Evolutionary conservation across 2,113 vertebrate genomes (phyloP).

Genomic region (Pteruthius melanotis): DNA sequence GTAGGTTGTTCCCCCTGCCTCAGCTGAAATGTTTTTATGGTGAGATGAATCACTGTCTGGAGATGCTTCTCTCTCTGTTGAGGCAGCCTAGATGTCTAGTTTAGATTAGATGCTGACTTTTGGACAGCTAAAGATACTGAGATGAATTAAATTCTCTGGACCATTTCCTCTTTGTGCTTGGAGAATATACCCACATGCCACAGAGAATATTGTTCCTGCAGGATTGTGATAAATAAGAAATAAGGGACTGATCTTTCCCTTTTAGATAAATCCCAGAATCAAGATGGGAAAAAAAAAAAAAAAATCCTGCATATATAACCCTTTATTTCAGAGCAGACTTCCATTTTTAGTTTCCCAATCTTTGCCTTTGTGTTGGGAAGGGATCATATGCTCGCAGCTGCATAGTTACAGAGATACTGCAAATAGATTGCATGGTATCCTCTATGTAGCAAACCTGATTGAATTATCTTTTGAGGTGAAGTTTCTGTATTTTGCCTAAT

Average conservation of each 20-base stretch:
- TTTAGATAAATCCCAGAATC: neutral
- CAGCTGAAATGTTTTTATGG: neutral
- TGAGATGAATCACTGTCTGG: constrained; percentile 42
- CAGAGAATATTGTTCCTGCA: neutral
- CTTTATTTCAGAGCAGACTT: constrained; percentile 7
- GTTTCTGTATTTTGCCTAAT: neutral
- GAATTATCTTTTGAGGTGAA: neutral
- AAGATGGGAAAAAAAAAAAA: neutral
- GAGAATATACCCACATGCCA: neutral
- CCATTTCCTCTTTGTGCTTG: neutral
- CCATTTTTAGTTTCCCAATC: neutral
- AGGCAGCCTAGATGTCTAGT: constrained; percentile 48
- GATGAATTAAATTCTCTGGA: constrained; percentile 12
- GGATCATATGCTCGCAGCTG: neutral
- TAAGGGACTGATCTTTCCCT: neutral
- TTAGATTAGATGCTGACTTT: constrained; percentile 51
- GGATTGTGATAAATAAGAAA: neutral
- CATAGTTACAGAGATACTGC: neutral
- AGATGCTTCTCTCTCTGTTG: constrained; percentile 3
- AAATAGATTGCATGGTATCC: neutral
- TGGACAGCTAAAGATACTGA: neutral
- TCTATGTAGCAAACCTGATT: neutral
- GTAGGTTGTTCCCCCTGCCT: neutral
- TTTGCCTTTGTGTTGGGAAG: neutral
- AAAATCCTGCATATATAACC: neutral